phyloP scores from a whole-genome alignment of 2,113 vertebrate genomes.

The Dipodomys merriami region DNA sequence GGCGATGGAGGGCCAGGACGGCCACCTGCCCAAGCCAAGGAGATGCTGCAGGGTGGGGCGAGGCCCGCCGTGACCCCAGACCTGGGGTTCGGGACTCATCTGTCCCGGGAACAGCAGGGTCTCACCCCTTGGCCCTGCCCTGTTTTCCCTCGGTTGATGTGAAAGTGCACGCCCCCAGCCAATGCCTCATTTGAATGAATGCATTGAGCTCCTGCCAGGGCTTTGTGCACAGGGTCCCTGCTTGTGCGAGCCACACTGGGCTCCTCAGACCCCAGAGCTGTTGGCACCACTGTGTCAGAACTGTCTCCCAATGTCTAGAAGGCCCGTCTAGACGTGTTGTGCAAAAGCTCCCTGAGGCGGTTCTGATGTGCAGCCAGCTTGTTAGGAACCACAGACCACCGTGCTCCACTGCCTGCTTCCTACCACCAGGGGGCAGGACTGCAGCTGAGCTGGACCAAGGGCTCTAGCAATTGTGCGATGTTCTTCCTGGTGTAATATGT shows the following conservation, averaged over 20 bases:
- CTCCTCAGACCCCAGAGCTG: background rate
- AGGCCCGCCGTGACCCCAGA: too few relatives aligned
- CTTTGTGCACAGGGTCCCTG: background rate
- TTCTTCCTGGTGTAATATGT: rapidly evolving
- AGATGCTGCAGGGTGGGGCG: background rate
- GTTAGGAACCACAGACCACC: background rate
- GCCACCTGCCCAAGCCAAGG: background rate
- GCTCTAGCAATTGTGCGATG: rapidly evolving
- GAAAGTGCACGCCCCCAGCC: background rate
- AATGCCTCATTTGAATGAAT: background rate
- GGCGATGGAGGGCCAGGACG: rapidly evolving
- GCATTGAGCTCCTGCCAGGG: background rate
- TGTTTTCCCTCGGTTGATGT: background rate
- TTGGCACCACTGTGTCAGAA: background rate
- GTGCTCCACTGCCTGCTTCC: background rate
- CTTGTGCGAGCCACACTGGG: background rate
- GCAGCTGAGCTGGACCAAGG: background rate
- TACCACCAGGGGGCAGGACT: background rate
- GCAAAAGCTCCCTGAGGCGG: background rate
- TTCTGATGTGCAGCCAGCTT: rapidly evolving
- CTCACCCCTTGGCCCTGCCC: too few relatives aligned
- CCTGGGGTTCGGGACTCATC: background rate
- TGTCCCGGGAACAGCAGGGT: too few relatives aligned
- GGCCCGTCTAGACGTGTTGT: background rate
- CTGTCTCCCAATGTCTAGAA: background rate